Evolutionary conservation across 2,888 invertebrate species (phyloP).

Genomic region (Miltochrista miniata): DNA sequence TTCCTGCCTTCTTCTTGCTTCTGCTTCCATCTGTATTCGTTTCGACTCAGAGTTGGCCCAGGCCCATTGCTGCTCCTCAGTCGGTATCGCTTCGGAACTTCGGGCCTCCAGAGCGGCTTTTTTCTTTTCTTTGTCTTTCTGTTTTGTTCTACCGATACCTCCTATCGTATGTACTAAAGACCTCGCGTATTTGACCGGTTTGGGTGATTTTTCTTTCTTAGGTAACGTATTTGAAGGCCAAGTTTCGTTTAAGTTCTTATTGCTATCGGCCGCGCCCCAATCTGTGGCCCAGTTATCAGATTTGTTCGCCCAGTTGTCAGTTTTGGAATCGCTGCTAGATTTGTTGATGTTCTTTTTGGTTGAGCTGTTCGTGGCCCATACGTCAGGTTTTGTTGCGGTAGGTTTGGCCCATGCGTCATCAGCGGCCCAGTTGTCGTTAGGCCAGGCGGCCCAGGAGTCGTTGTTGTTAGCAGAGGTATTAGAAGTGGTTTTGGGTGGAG

Average conservation of each 20-base stretch:
- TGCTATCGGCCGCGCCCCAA: slow-evolving; percentile 53
- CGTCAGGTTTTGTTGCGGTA: slow-evolving; percentile 32
- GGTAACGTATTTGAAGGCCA: slow-evolving; percentile 74
- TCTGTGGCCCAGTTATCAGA: slow-evolving; percentile 63
- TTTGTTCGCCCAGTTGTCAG: slow-evolving; percentile 58
- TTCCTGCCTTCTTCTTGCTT: slow-evolving; percentile 84
- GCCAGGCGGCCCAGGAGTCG: slow-evolving; percentile 78
- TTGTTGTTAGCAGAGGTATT: slow-evolving; percentile 20
- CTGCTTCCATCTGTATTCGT: slow-evolving; percentile 84
- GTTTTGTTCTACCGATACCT: slow-evolving; percentile 65
- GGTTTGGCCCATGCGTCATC: slow-evolving; percentile 67
- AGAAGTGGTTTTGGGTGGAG: slow-evolving; percentile 9
- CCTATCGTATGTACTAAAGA: slow-evolving; percentile 77
- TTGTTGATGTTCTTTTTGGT: slow-evolving; percentile 36
- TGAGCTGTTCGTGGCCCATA: slow-evolving; percentile 39
- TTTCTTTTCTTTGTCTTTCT: slow-evolving; percentile 72
- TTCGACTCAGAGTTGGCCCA: slow-evolving; percentile 90
- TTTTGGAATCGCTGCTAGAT: slow-evolving; percentile 51
- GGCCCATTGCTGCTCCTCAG: slow-evolving; percentile 88
- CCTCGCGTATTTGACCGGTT: slow-evolving; percentile 74
- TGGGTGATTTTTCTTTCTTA: slow-evolving; percentile 78
- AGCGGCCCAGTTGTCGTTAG: slow-evolving; percentile 66
- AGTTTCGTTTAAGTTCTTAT: slow-evolving; percentile 71
- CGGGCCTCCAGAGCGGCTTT: slow-evolving; percentile 42
- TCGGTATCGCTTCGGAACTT: slow-evolving; percentile 59